Percentiles rank a stretch among this genome's conserved stretches.
These are phyloP conservation scores for Pluvianellus socialis DNA, from an alignment of 2,113 vertebrate genomes.

Conservation along the genomic window DNA sequence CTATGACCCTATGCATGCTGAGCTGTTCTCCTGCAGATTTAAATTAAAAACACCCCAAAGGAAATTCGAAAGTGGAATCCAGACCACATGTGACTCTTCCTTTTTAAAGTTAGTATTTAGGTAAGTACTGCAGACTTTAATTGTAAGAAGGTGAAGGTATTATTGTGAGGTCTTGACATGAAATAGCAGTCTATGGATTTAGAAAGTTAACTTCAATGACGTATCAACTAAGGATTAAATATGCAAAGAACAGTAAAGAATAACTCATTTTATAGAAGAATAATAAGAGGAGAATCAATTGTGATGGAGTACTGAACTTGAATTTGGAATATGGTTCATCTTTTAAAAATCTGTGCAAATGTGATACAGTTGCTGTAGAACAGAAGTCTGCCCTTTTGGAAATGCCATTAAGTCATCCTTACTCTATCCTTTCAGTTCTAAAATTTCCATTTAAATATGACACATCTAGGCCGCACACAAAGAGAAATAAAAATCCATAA, in stretches of 20 bases:
- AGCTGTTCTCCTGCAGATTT: constrained; percentile 18
- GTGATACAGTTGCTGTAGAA: background rate
- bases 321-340: background rate
- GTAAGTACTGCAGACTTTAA: background rate
- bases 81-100: background rate
- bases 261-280: background rate
- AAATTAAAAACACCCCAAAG: constrained; percentile 18
- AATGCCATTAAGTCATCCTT: background rate
- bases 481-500: background rate
- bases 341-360: background rate
- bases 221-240: background rate
- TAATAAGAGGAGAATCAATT: background rate
- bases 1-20: background rate
- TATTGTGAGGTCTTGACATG: constrained; percentile 4
- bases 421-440: background rate
- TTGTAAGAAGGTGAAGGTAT: background rate
- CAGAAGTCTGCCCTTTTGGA: background rate
- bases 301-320: background rate
- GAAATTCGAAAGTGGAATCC: background rate
- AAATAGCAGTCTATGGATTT: background rate
- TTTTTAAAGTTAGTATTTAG: background rate
- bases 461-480: background rate
- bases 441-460: constrained; percentile 1
- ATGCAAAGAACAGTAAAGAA: background rate
- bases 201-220: background rate